Percentiles rank a stretch among this genome's conserved stretches.
Evolutionary conservation across 2,113 vertebrate genomes (phyloP).

Genomic region (Cariama cristata): DNA sequence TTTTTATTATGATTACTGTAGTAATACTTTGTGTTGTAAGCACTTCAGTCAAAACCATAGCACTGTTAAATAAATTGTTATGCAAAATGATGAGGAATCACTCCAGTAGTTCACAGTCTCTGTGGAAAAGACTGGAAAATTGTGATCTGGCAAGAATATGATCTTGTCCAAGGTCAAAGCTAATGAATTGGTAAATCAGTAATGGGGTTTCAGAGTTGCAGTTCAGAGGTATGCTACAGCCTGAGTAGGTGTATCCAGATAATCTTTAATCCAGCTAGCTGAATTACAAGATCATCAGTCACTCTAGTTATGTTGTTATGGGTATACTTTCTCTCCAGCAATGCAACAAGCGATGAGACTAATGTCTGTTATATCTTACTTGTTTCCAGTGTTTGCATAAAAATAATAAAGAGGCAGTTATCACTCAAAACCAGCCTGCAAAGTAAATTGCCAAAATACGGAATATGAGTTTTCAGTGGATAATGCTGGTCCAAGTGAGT

Average conservation of each 20-base stretch:
- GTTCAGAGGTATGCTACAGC: neutral
- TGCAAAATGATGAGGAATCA: neutral
- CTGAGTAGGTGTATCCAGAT: neutral
- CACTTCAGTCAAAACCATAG: neutral
- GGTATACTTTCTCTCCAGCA: neutral
- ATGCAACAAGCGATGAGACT: neutral
- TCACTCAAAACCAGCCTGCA: neutral
- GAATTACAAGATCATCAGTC: neutral
- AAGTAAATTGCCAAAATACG: neutral
- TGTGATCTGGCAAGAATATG: neutral
- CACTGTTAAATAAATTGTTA: neutral
- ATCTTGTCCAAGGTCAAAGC: neutral
- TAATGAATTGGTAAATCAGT: neutral
- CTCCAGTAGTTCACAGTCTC: neutral
- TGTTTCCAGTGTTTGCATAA: neutral
- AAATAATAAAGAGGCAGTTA: slow-evolving; percentile 3
- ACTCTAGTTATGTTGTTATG: neutral
- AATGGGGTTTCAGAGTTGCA: neutral
- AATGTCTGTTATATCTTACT: neutral
- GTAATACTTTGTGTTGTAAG: neutral
- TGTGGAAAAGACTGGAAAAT: neutral
- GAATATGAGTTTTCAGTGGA: neutral
- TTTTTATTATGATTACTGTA: neutral
- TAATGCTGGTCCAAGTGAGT: neutral
- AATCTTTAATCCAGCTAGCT: neutral